Percentiles rank a stretch among this genome's conserved stretches.
Evolutionary conservation across 1,140 invertebrate species (phyloP).

Genomic region (Drosophila pseudoananassae): DNA sequence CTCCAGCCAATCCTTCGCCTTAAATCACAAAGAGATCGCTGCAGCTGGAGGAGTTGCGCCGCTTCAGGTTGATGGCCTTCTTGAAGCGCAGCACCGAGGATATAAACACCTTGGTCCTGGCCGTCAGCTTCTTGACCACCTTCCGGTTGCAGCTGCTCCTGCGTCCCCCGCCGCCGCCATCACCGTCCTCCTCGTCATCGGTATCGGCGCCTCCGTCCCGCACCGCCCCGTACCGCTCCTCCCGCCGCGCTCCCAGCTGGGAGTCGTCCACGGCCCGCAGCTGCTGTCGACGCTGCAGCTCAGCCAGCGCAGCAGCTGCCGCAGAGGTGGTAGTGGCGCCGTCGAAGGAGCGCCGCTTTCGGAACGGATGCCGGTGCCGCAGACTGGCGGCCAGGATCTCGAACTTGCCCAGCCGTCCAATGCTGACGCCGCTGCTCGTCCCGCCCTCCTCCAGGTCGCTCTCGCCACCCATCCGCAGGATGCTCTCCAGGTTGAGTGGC

Average conservation of each 20-base stretch:
- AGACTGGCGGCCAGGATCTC: conserved; percentile 54
- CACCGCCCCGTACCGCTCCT: neutral
- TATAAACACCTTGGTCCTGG: conserved; percentile 73
- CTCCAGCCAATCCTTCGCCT: conserved; percentile 9
- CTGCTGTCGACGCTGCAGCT: conserved; percentile 22
- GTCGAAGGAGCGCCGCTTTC: conserved; percentile 32
- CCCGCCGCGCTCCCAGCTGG: conserved; percentile 8
- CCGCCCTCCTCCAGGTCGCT: conserved; percentile 80
- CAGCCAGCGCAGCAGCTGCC: conserved; percentile 29
- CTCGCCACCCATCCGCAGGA: conserved; percentile 79
- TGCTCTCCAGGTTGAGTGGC: conserved; percentile 72
- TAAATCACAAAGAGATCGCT: conserved; percentile 82
- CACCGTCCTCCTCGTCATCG: conserved; percentile 28
- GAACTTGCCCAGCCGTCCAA: conserved; percentile 57
- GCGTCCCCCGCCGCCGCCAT: conserved; percentile 10
- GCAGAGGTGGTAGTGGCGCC: conserved; percentile 47
- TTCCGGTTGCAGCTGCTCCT: conserved; percentile 65
- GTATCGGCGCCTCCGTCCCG: conserved; percentile 15
- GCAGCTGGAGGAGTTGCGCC: conserved; percentile 78
- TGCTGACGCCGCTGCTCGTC: conserved; percentile 23
- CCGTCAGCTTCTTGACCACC: conserved; percentile 75
- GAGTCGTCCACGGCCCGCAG: conserved; percentile 32
- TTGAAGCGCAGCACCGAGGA: conserved; percentile 79
- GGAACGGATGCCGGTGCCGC: conserved; percentile 5
- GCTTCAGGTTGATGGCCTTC: conserved; percentile 65